phyloP scores from a whole-genome alignment of 2,888 invertebrate genomes.

The Parelbella ahira region DNA sequence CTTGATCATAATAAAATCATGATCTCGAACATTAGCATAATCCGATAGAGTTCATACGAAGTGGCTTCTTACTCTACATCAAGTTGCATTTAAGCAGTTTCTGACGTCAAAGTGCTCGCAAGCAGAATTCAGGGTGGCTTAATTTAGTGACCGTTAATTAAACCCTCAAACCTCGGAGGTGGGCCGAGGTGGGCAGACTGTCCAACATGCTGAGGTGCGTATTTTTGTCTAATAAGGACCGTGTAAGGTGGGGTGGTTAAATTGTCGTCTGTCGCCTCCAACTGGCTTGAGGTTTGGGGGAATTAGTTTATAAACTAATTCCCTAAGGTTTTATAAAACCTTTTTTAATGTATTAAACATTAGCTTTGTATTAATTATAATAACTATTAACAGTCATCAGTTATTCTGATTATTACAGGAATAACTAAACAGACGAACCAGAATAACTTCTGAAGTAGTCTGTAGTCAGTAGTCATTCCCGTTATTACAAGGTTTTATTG shows the following conservation, averaged over 20 bases:
- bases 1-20: background rate
- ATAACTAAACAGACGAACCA: too few species aligned
- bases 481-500: too few species aligned
- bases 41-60: constrained; percentile 10
- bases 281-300: too few species aligned
- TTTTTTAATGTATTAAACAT: too few species aligned
- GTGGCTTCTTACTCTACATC: constrained; percentile 15
- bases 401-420: too few species aligned
- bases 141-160: constrained; percentile 40
- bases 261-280: background rate
- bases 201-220: constrained; percentile 59
- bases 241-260: constrained; percentile 8
- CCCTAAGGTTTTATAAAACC: too few species aligned
- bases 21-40: constrained; percentile 15
- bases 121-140: constrained; percentile 28
- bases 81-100: constrained; percentile 21
- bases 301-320: too few species aligned
- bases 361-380: too few species aligned
- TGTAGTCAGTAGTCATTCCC: too few species aligned
- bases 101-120: constrained; percentile 20
- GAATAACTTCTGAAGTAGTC: too few species aligned
- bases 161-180: constrained; percentile 31
- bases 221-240: constrained; percentile 56
- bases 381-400: too few species aligned
- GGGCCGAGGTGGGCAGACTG: too few species aligned